phyloP scores from a whole-genome alignment of 1,140 invertebrate genomes.

The Camponotus pennsylvanicus region DNA sequence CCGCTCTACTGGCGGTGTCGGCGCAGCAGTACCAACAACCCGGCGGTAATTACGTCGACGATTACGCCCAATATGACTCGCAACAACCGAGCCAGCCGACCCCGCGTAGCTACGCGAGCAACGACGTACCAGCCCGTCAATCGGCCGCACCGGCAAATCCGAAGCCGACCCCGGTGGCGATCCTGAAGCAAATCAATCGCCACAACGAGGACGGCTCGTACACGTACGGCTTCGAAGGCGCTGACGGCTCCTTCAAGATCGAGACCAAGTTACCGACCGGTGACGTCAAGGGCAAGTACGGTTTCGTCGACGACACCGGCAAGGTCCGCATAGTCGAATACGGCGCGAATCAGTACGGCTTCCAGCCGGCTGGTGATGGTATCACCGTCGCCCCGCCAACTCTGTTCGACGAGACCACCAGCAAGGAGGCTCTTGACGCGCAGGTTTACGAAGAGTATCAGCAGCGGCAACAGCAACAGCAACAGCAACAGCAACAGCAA shows the following conservation, averaged over 20 bases:
- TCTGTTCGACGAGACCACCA: conserved; percentile 90
- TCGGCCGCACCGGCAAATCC: conserved; percentile 83
- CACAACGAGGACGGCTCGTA: conserved; percentile 95
- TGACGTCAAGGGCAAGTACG: conserved; percentile 94
- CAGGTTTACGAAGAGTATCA: conserved; percentile 81
- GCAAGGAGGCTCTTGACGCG: conserved; percentile 85
- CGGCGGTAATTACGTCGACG: conserved; percentile 85
- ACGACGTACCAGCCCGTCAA: conserved; percentile 81
- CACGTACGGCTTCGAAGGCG: conserved; percentile 95
- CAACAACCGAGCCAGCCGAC: conserved; percentile 86
- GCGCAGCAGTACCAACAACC: conserved; percentile 81
- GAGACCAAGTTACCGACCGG: conserved; percentile 93
- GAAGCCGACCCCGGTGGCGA: conserved; percentile 91
- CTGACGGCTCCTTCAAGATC: conserved; percentile 94
- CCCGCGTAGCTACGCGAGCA: conserved; percentile 83
- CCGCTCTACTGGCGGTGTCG: conserved; percentile 78
- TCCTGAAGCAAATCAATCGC: conserved; percentile 94
- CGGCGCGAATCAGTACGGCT: conserved; percentile 94
- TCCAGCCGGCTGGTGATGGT: conserved; percentile 94
- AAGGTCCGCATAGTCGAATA: conserved; percentile 95
- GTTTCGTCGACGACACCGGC: conserved; percentile 94
- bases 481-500: conserved; percentile 64
- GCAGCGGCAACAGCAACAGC: conserved; percentile 67
- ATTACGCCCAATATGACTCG: conserved; percentile 88
- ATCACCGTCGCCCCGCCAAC: conserved; percentile 94